Evolutionary conservation across 1,140 invertebrate genomes (phyloP), one percentile per base, ranked within the genome.

Genomic region (Venustaconcha ellipsiformis): DNA sequence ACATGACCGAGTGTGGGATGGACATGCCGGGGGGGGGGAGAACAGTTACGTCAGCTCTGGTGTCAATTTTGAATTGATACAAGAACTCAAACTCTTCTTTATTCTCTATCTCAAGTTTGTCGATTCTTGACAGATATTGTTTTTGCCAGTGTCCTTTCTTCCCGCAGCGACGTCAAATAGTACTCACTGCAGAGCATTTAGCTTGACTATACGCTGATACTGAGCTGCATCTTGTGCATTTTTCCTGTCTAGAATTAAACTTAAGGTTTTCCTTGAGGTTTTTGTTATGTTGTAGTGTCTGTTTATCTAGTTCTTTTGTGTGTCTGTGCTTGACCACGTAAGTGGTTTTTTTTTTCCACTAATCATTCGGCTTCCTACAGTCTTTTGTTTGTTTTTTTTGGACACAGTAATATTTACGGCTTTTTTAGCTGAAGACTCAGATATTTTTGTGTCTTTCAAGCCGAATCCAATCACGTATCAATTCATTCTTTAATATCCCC

Each of bases 1-100:
- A 37, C 14, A 5, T 20, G 58, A 30, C 59, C 57, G 65, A 76
- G n/a, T 18, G 58, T 23, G 63, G 62, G 14, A 55, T 67, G 57
- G 18, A 68, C n/a, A 30, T 20, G 37, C 17, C 62, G 26, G 4
- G 73, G 67, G 55, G 26, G 4, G 73, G 67, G 55, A 72, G 72
- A 5, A 72, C 74, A n/a, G 78, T 73, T 2, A 79, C 70, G 65
- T 79, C 73, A 2, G 74, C 78, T 63, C 78, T 66, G 26, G 78
- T 79, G 67, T 79, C 70, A 48, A 70, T 73, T 70, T 79, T 60
- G 59, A 70, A 70, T 14, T 18, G 14, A 23, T 18, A n/a, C 69
- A 26, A 6, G 3, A 5, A 23, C 13, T 26, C 57, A 68, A 48
- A 26, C 30, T 56, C 1, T n/a, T 17, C 2, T 18, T 56, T 48